Evolutionary conservation across 2,888 invertebrate genomes (phyloP), one percentile per base, ranked within the genome.

Genomic region (Volucella inflata): DNA sequence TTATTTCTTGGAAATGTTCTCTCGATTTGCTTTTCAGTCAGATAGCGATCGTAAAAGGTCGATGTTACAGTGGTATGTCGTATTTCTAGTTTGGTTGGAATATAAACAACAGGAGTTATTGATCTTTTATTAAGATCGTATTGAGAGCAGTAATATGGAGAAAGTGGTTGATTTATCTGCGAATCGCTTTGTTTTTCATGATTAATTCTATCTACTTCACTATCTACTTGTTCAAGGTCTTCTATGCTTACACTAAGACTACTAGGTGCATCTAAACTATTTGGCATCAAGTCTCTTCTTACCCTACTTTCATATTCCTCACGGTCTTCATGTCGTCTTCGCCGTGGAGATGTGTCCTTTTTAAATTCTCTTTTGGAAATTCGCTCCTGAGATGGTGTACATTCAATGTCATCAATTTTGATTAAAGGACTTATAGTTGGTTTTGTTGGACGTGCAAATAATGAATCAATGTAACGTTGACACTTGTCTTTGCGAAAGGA

Each of bases 51-150:
- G 75, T 92, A 92, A 79, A 92, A 91, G 48, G 92, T 92, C 16
- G 92, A 91, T 6, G 92, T 92, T 30, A 92, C 92, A 12, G 92
- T 92, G 50, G 92, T 91, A 78, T 92, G 92, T 3, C 92, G 91
- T 60, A 92, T 92, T 87, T 92, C 91, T 53, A 91, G 88, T 87
- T 91, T 91, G 48, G 90, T 89, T 75, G 91, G 91, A 72, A 89
- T 88, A 87, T 91, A 92, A 8, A 90, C 88, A 9, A 82, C 83
- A 8, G 91, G 90, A 14, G 89, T 89, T 46, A 88, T 89, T 62
- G 90, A 88, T 51, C 88, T 88, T 53, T 88, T 78, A 51, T 81
- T 87, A 2, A 89, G 87, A 38, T 88, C 75, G 57, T 77, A 82
- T 62, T 79, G 84, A 50, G 87, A 85, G 50, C 89, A 88, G 84